Conservation (phyloP, 2,113 vertebrate genomes). For the Neolamprologus hecqui region DNA sequence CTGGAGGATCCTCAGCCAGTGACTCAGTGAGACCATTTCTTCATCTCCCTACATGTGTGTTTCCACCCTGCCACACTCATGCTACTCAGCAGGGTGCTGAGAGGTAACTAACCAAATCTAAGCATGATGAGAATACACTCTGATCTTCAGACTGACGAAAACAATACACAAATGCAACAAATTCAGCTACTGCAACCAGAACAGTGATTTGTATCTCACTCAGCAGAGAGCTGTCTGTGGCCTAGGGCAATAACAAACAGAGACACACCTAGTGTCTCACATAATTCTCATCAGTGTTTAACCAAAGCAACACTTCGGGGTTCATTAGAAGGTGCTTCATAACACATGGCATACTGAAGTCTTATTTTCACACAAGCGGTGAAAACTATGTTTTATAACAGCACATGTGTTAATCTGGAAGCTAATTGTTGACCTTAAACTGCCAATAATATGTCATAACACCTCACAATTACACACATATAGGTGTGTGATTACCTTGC, state of each 20-base stretch:
- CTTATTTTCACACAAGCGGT: not conserved
- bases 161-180: not conserved
- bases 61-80: not conserved
- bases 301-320: not conserved
- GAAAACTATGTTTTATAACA: not conserved
- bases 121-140: not conserved
- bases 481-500: not conserved
- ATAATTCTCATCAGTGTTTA: not conserved
- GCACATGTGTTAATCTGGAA: not conserved
- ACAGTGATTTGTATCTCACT: not conserved
- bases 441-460: not conserved
- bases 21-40: slow-evolving; percentile 14
- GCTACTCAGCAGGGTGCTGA: not conserved
- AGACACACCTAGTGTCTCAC: slow-evolving; percentile 9
- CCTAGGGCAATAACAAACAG: not conserved
- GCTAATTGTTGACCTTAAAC: not conserved
- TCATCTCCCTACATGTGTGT: slow-evolving; percentile 1
- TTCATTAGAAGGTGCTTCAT: not conserved
- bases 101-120: not conserved
- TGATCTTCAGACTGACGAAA: not conserved
- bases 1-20: not conserved
- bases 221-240: not conserved
- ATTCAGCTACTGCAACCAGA: not conserved
- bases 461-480: not conserved
- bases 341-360: not conserved